Evolutionary conservation across 2,888 invertebrate species (phyloP).

Genomic region (Spatulosminthurus flaviceps): DNA sequence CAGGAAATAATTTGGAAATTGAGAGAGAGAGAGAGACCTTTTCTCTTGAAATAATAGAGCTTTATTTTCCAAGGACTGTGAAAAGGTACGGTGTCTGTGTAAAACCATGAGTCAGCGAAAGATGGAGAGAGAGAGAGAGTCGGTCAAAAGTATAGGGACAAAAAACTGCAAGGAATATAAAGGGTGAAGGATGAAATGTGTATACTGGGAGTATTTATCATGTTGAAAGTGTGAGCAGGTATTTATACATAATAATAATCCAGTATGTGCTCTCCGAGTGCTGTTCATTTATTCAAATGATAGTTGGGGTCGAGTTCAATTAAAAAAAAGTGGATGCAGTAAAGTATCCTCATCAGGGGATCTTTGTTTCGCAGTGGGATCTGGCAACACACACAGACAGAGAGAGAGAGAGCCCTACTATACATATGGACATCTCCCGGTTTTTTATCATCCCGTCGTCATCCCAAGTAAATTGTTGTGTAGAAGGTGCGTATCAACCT

Average conservation of each 20-base stretch:
- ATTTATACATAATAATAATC: slow-evolving; percentile 4
- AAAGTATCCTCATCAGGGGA: slow-evolving; percentile 60
- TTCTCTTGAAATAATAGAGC: too few species aligned
- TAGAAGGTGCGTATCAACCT: slow-evolving; percentile 14
- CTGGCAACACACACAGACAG: slow-evolving; percentile 33
- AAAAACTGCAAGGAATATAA: not conserved
- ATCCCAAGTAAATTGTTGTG: slow-evolving; percentile 15
- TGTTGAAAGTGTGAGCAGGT: slow-evolving; percentile 41
- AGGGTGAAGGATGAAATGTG: not conserved
- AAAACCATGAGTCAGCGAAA: not conserved
- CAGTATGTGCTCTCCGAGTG: slow-evolving; percentile 7
- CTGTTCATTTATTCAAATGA: slow-evolving; percentile 53
- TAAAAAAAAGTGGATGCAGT: slow-evolving; percentile 58
- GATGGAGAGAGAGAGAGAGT: not conserved
- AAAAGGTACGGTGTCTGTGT: not conserved
- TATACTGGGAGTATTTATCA: slow-evolving; percentile 22
- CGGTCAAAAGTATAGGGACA: not conserved
- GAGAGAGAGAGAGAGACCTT: not conserved
- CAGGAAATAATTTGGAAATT: not conserved
- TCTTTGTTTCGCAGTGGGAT: slow-evolving; percentile 62
- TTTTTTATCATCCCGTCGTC: slow-evolving; percentile 34
- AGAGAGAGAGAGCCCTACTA: too few species aligned
- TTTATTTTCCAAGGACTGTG: too few species aligned
- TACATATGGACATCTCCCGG: slow-evolving; percentile 38
- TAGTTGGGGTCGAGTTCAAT: slow-evolving; percentile 60